phyloP scores from a whole-genome alignment of 2,888 invertebrate genomes.

The Drosophila yooni region DNA sequence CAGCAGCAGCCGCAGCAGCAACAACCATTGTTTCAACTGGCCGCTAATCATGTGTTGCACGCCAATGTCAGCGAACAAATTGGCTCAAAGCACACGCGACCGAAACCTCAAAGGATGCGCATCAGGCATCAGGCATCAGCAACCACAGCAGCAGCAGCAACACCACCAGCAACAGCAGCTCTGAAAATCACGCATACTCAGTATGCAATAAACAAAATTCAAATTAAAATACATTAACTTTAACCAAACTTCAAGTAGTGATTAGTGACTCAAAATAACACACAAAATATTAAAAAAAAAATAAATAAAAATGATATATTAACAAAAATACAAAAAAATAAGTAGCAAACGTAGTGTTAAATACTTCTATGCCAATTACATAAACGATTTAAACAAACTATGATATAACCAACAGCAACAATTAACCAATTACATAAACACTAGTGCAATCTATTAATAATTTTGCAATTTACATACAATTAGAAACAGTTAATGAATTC shows the following conservation, averaged over 20 bases:
- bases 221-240: conserved; percentile 22
- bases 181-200: conserved; percentile 54
- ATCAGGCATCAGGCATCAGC: conserved; percentile 34
- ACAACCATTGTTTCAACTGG: conserved; percentile 62
- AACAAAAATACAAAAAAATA: conserved; percentile 2
- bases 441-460: conserved; percentile 49
- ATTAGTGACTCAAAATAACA: conserved; percentile 40
- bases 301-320: not conserved
- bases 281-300: conserved; percentile 8
- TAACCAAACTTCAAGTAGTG: conserved; percentile 39
- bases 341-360: conserved; percentile 37
- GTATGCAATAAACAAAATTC: conserved; percentile 18
- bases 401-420: conserved; percentile 33
- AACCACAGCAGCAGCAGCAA: conserved; percentile 2
- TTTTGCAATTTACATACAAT: conserved; percentile 12
- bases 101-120: conserved; percentile 70
- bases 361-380: conserved; percentile 40
- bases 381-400: conserved; percentile 36
- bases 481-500: conserved; percentile 17
- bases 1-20: conserved; percentile 31
- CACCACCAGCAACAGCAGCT: conserved; percentile 1
- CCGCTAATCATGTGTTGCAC: conserved; percentile 67
- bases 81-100: conserved; percentile 63
- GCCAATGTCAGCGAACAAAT: conserved; percentile 46
- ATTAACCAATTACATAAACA: conserved; percentile 36